Conservation (phyloP, 2,888 invertebrate genomes). For the Phorcus lineatus region DNA sequence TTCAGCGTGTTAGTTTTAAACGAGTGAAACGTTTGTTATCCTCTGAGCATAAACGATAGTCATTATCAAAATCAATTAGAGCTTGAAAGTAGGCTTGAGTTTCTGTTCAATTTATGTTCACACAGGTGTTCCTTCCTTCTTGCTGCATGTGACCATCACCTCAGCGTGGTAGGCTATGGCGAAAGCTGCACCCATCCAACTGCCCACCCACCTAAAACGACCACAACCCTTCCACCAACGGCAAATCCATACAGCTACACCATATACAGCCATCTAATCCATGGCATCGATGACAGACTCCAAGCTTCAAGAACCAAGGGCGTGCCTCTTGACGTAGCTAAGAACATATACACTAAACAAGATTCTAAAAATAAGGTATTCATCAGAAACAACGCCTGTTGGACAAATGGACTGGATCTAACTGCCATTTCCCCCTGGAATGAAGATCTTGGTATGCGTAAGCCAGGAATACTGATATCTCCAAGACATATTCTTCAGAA, state of each 20-base stretch:
- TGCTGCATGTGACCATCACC: too few relatives aligned
- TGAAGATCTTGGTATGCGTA: slow-evolving; percentile 44
- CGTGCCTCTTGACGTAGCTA: slow-evolving; percentile 29
- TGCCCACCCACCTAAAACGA: too few relatives aligned
- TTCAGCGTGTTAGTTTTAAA: too few relatives aligned
- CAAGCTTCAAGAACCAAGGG: slow-evolving; percentile 41
- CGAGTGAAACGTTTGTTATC: too few relatives aligned
- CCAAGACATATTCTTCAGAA: slow-evolving; percentile 58
- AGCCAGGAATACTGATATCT: slow-evolving; percentile 52
- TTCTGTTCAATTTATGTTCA: too few relatives aligned
- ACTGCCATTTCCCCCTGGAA: slow-evolving; percentile 62
- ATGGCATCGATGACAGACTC: slow-evolving; percentile 53
- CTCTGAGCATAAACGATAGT: too few relatives aligned
- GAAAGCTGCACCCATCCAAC: too few relatives aligned
- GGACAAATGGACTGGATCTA: slow-evolving; percentile 56
- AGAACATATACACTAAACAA: slow-evolving; percentile 17
- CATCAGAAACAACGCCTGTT: slow-evolving; percentile 49
- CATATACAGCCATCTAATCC: slow-evolving; percentile 43
- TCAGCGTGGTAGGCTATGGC: too few relatives aligned
- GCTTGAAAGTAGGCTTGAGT: too few relatives aligned
- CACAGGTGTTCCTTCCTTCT: too few relatives aligned
- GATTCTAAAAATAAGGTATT: slow-evolving; percentile 49
- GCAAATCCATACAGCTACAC: background rate
- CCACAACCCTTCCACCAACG: slow-evolving; percentile 26
- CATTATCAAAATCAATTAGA: too few relatives aligned